Conservation (phyloP, 2,113 vertebrate genomes). For the Gallinago media region DNA sequence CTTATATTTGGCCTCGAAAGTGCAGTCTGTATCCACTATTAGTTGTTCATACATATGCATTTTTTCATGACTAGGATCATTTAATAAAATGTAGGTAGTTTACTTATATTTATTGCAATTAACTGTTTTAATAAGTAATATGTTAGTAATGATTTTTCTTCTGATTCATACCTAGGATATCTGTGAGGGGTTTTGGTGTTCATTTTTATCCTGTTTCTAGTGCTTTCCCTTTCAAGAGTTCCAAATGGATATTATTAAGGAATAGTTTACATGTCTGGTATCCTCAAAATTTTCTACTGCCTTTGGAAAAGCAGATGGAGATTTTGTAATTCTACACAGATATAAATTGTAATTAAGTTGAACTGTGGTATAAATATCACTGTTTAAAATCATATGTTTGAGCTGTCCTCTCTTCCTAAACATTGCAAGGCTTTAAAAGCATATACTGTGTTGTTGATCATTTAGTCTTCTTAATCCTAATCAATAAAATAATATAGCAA, state of each 20-base stretch:
- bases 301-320: not conserved
- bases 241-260: not conserved
- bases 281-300: not conserved
- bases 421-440: not conserved
- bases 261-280: not conserved
- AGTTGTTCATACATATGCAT: not conserved
- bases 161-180: not conserved
- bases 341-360: not conserved
- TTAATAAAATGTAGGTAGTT: not conserved
- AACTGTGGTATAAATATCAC: not conserved
- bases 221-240: not conserved
- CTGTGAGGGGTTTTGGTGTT: not conserved
- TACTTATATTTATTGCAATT: not conserved
- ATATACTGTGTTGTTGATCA: not conserved
- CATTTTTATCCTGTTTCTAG: not conserved
- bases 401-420: not conserved
- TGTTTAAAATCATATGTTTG: not conserved
- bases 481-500: not conserved
- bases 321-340: not conserved
- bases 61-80: not conserved
- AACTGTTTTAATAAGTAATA: not conserved
- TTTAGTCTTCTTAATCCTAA: not conserved
- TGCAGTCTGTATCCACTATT: not conserved
- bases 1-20: not conserved
- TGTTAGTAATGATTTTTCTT: not conserved